Percentiles rank a stretch among this genome's conserved stretches.
These are phyloP conservation scores for Pitta sordida DNA, from an alignment of 2,113 vertebrate genomes.

Conservation along the genomic window DNA sequence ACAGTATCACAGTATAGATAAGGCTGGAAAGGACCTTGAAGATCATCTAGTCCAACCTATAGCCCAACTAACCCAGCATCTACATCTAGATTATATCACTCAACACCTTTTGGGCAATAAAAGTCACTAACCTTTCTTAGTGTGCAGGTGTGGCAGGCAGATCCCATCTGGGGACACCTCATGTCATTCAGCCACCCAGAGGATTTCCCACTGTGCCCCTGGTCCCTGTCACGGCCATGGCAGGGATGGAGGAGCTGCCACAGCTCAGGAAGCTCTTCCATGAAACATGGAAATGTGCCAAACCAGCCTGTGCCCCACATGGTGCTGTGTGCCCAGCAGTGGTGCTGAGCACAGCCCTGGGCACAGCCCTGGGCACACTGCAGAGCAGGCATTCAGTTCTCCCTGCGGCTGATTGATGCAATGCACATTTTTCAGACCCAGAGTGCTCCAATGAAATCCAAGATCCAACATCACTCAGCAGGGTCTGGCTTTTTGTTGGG, in stretches of 20 bases:
- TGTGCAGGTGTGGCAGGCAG: too few species aligned
- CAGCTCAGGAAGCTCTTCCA: neutral
- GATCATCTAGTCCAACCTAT: too few species aligned
- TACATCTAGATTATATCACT: too few species aligned
- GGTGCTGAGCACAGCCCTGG: neutral
- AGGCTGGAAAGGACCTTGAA: too few species aligned
- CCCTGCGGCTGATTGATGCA: neutral
- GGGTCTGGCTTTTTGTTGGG: neutral
- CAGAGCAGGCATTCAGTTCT: neutral
- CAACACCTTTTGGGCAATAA: neutral
- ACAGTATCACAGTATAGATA: too few species aligned
- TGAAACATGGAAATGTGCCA: rapidly evolving
- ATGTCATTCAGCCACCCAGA: neutral
- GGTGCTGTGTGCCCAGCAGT: neutral
- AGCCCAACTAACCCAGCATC: too few species aligned
- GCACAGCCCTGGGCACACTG: neutral
- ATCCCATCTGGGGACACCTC: neutral
- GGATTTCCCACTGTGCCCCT: neutral
- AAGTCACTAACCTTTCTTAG: rapidly evolving
- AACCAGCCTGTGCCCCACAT: neutral
- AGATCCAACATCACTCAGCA: rapidly evolving
- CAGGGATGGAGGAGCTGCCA: neutral
- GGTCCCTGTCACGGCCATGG: neutral
- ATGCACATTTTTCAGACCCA: neutral
- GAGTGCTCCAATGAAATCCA: neutral